Evolutionary conservation across 2,797 vertebrate species (phyloP), one percentile per base, ranked within the genome.

Genomic region (Myripristis jacobus): DNA sequence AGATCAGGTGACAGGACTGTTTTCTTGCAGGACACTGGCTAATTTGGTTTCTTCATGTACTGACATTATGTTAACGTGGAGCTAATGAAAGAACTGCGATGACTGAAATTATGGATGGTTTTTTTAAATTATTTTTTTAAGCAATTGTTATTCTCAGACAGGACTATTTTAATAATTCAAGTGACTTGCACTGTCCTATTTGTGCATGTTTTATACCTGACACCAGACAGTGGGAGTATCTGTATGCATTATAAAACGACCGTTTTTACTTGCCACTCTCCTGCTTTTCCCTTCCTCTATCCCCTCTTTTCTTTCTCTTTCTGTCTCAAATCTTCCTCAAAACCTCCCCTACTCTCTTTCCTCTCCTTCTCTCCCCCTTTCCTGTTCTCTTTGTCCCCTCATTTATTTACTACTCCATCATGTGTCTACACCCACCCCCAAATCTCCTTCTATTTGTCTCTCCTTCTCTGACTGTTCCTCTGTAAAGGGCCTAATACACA

Each of bases 261-360:
- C n/a, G n/a, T n/a, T n/a, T n/a, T n/a, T n/a, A n/a, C n/a, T n/a
- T n/a, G n/a, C 2, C 43, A 4, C 6, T 48, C 47, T 8, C 46
- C 0, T 38, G 11, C 36, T 6, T 36, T 5, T 44, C 11, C 29
- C 11, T 54, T 1, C 54, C 34, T 48, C n/a, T 43, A 13, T 61
- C 68, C 41, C 29, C 44, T 19, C 12, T 27, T 75, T 7, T 65
- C 22, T 71, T n/a, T n/a, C n/a, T n/a, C n/a, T n/a, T n/a, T n/a
- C n/a, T n/a, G n/a, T n/a, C n/a, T n/a, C n/a, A n/a, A n/a, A n/a
- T n/a, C n/a, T n/a, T n/a, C n/a, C n/a, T n/a, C n/a, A n/a, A n/a
- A n/a, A n/a, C n/a, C n/a, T n/a, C n/a, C n/a, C n/a, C n/a, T n/a
- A n/a, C 24, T 1, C 1, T 9, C 8, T 63, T 52, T 16, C 19